Conservation (phyloP, 2,888 invertebrate species). For the Biston stratarius region DNA sequence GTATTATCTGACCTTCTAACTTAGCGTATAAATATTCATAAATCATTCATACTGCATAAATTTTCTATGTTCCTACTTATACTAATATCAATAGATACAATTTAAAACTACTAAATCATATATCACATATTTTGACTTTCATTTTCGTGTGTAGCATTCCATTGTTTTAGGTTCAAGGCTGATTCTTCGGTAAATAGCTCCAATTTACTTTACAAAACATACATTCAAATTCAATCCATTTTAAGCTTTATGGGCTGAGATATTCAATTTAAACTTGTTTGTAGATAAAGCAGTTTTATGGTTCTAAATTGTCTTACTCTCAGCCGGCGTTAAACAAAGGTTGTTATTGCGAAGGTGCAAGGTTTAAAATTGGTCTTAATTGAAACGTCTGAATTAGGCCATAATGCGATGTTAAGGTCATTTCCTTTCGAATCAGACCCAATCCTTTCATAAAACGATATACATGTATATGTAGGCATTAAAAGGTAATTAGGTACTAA, state of each 20-base stretch:
- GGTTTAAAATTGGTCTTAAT: conserved; percentile 35
- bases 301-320: conserved; percentile 16
- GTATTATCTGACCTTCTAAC: too few species aligned
- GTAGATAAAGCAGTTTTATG: conserved; percentile 15
- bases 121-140: conserved; percentile 61
- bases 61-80: background rate
- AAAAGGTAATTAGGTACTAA: too few species aligned
- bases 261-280: conserved; percentile 21
- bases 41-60: too few species aligned
- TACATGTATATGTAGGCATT: background rate
- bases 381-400: conserved; percentile 30
- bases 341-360: conserved; percentile 29
- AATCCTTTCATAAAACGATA: conserved; percentile 11
- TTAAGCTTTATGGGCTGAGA: conserved; percentile 5
- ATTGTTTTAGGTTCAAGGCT: conserved; percentile 77
- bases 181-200: conserved; percentile 51
- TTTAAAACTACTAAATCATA: conserved; percentile 2
- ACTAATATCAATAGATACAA: background rate
- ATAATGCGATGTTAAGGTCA: conserved; percentile 27
- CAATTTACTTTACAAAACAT: conserved; percentile 34
- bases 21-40: too few species aligned
- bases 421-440: conserved; percentile 14
- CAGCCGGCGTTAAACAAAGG: conserved; percentile 21
- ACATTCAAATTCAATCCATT: conserved; percentile 12
- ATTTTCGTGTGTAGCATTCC: conserved; percentile 57